Percentiles rank a stretch among this genome's conserved stretches.
These are phyloP conservation scores for Spea multiplicata DNA, from an alignment of 2,113 vertebrate species.

Conservation along the genomic window DNA sequence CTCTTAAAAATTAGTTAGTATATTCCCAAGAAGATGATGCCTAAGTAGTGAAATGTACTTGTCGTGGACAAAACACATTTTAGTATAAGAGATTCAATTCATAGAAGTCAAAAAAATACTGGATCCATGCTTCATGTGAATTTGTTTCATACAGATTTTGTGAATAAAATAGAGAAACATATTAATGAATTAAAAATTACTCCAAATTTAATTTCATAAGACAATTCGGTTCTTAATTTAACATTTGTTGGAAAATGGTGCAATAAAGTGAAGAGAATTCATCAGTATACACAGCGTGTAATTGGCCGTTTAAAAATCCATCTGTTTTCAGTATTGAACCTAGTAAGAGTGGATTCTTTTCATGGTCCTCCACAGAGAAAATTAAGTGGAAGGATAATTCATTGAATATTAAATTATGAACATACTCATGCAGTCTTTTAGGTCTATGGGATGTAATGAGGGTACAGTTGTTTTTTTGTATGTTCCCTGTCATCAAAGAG, in stretches of 20 bases:
- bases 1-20: no score
- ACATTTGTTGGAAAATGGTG: conserved; percentile 69
- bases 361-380: conserved; percentile 78
- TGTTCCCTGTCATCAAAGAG: conserved; percentile 69
- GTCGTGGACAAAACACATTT: no score
- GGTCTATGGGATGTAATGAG: conserved; percentile 80
- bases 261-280: conserved; percentile 76
- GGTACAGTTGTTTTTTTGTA: conserved; percentile 74
- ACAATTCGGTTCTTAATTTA: conserved; percentile 3
- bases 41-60: no score
- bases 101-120: no score
- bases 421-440: conserved; percentile 77
- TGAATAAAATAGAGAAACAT: no score
- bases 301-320: conserved; percentile 87
- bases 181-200: no score
- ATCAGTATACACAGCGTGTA: conserved; percentile 96
- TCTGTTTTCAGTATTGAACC: conserved; percentile 81
- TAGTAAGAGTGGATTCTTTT: conserved; percentile 86
- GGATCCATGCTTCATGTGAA: no score
- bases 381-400: conserved; percentile 80
- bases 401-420: conserved; percentile 86
- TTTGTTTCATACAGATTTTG: no score
- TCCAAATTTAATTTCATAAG: no score
- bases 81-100: no score
- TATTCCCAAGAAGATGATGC: no score